Conservation (phyloP, 2,888 invertebrate genomes). For the Harmothoe impar region DNA sequence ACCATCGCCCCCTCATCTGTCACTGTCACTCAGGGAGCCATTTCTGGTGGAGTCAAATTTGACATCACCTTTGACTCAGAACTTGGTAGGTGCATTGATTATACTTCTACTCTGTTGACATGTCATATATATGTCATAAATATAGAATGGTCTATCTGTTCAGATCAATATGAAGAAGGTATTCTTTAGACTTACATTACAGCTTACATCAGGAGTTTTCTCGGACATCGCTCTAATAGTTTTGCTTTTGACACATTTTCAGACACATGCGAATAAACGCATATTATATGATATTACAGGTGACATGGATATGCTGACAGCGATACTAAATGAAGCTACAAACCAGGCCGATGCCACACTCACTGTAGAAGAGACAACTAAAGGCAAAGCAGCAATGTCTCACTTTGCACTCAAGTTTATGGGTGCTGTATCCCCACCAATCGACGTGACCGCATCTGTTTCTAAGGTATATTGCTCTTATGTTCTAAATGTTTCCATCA, state of each 20-base stretch:
- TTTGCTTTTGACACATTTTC: too few relatives aligned
- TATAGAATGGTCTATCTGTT: too few relatives aligned
- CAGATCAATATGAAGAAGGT: too few relatives aligned
- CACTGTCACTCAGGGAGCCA: slow-evolving; percentile 61
- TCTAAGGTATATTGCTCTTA: slow-evolving; percentile 65
- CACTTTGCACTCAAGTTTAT: slow-evolving; percentile 70
- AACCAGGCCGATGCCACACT: slow-evolving; percentile 27
- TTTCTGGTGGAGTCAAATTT: slow-evolving; percentile 43
- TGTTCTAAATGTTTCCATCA: too few relatives aligned
- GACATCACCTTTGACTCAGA: slow-evolving; percentile 65
- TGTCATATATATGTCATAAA: too few relatives aligned
- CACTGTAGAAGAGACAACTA: slow-evolving; percentile 65
- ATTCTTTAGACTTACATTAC: too few relatives aligned
- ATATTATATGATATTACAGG: slow-evolving; percentile 68
- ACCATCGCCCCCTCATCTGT: slow-evolving; percentile 66
- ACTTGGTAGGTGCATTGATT: slow-evolving; percentile 51
- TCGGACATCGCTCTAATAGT: too few relatives aligned
- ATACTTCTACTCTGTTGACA: too few relatives aligned
- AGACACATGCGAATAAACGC: too few relatives aligned
- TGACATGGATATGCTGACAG: slow-evolving; percentile 70
- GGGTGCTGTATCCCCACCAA: slow-evolving; percentile 68
- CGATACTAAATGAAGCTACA: neutral
- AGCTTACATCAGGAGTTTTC: too few relatives aligned
- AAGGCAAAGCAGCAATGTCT: slow-evolving; percentile 70
- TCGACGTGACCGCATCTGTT: slow-evolving; percentile 68